Conservation (phyloP, 2,797 vertebrate genomes). For the Aotus griseimembra region DNA sequence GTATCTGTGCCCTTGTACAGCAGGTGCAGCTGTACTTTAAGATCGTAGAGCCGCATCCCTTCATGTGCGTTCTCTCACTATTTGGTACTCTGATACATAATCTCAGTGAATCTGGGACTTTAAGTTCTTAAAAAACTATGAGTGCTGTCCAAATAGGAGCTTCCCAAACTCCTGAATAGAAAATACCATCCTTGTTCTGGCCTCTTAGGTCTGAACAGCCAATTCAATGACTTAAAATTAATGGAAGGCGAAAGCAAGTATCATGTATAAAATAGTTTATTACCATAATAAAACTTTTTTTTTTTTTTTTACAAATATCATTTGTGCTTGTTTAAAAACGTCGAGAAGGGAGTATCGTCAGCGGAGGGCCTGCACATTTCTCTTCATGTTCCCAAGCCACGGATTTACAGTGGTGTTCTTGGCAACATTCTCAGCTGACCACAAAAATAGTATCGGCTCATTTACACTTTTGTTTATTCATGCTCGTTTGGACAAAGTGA, state of each 20-base stretch:
- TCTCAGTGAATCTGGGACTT: not conserved
- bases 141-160: not conserved
- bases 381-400: conserved; percentile 78
- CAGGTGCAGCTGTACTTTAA: not conserved
- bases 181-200: not conserved
- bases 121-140: not conserved
- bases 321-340: conserved; percentile 92
- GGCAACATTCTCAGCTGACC: conserved; percentile 86
- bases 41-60: rapidly evolving
- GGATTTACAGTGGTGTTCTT: conserved; percentile 73
- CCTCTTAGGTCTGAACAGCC: not conserved
- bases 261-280: conserved; percentile 95
- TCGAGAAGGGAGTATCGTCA: conserved; percentile 83
- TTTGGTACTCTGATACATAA: not conserved
- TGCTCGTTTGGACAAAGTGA: conserved; percentile 84
- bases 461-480: conserved; percentile 82
- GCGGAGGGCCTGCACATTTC: conserved; percentile 76
- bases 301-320: conserved; percentile 87
- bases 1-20: not conserved
- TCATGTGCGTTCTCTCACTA: rapidly evolving
- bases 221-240: not conserved
- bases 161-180: not conserved
- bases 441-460: conserved; percentile 85
- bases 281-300: conserved; percentile 89
- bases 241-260: conserved; percentile 38